These are phyloP conservation scores for Cyphomyrus plagiostoma DNA, from an alignment of 2,113 vertebrate genomes.

Conservation along the genomic window DNA sequence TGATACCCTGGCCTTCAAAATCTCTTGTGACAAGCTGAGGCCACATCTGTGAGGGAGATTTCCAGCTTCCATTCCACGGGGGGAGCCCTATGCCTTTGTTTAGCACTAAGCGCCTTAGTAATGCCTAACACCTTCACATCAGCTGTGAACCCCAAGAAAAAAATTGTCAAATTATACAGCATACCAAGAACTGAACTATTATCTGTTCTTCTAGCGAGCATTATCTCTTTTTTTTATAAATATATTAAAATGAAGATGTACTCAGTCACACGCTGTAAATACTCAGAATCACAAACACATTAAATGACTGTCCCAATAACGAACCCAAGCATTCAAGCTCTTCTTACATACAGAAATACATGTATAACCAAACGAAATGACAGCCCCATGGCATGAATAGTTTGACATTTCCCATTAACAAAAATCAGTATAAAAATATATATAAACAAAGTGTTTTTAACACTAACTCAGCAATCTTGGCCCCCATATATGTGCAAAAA, in stretches of 20 bases:
- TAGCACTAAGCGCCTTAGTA: background rate
- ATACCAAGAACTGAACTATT: conserved; percentile 34
- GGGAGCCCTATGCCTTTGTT: background rate
- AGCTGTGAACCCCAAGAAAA: conserved; percentile 9
- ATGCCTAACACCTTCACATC: background rate
- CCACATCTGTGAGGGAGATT: background rate
- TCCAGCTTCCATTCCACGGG: background rate
- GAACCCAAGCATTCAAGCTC: conserved; percentile 43
- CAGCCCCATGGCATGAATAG: conserved; percentile 50
- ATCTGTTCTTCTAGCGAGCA: conserved; percentile 45
- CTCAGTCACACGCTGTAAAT: conserved; percentile 19
- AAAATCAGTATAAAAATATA: conserved; percentile 69
- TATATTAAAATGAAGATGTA: conserved; percentile 48
- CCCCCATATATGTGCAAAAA: conserved; percentile 62
- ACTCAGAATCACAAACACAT: conserved; percentile 31
- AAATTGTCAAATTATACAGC: background rate
- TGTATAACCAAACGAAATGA: conserved; percentile 52
- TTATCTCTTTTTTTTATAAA: conserved; percentile 40
- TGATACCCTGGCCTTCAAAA: background rate
- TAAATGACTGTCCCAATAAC: conserved; percentile 37
- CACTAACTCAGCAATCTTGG: conserved; percentile 62
- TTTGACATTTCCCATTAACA: conserved; percentile 50
- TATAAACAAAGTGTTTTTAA: conserved; percentile 56
- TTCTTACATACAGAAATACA: conserved; percentile 64
- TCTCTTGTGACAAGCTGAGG: background rate